Percentiles rank a stretch among this genome's conserved stretches.
phyloP scores from a whole-genome alignment of 2,797 vertebrate genomes.

The Urocyon cinereoargenteus region DNA sequence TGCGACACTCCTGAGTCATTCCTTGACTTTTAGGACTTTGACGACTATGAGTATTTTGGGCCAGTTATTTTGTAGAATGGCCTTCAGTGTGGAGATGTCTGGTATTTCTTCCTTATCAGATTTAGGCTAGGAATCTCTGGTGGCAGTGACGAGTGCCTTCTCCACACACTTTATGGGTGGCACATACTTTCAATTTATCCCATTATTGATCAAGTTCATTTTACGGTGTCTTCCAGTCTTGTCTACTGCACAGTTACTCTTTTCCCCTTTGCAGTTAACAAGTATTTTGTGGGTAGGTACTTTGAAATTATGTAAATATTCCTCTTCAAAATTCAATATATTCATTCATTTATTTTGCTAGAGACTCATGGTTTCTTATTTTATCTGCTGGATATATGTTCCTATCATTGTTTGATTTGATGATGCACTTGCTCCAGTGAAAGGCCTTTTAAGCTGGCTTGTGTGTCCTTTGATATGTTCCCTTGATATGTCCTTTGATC shows the following conservation, averaged over 20 bases:
- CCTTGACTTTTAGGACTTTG: neutral
- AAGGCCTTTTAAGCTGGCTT: neutral
- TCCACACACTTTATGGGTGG: fast-evolving
- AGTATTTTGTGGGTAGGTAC: neutral
- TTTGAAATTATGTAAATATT: constrained; percentile 1
- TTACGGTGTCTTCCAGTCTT: neutral
- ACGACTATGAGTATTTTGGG: neutral
- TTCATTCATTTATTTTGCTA: neutral
- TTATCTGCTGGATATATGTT: neutral
- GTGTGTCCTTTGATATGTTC: neutral
- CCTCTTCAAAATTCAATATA: neutral
- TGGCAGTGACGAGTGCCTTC: neutral
- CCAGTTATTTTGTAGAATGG: neutral
- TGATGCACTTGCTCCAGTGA: neutral
- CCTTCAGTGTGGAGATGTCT: neutral
- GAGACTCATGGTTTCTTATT: neutral
- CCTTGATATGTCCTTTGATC: neutral
- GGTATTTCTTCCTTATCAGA: neutral
- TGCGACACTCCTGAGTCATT: neutral
- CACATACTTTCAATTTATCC: neutral
- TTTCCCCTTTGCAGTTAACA: neutral
- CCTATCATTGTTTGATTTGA: neutral
- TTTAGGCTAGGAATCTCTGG: neutral
- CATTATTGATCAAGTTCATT: neutral
- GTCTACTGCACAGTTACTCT: neutral